Percentiles rank a stretch among this genome's conserved stretches.
phyloP scores from a whole-genome alignment of 2,113 vertebrate species.

The Paedocypris sp. region DNA sequence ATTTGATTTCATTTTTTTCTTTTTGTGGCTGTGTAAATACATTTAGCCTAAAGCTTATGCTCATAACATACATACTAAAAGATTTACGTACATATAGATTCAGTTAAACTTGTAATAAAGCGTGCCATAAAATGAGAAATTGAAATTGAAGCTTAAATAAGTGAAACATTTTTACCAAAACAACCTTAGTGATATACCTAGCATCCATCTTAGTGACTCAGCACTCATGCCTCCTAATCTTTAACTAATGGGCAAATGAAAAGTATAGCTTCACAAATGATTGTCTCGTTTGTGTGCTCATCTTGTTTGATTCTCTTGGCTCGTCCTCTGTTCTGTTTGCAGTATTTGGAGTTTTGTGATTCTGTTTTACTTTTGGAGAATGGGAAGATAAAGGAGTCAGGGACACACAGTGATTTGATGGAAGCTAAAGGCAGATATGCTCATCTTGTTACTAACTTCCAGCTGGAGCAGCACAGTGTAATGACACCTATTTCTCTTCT shows the following conservation, averaged over 20 bases:
- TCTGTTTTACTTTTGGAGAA: slow-evolving; percentile 68
- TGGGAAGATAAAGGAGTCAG: slow-evolving; percentile 63
- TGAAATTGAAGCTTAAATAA: too few relatives aligned
- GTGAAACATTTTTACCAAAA: too few relatives aligned
- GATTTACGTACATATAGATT: too few relatives aligned
- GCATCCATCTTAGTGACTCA: neutral
- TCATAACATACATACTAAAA: too few relatives aligned
- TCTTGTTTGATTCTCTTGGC: neutral
- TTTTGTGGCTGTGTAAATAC: too few relatives aligned
- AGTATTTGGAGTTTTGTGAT: slow-evolving; percentile 78
- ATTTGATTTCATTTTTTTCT: neutral
- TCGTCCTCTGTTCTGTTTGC: neutral
- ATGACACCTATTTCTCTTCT: neutral
- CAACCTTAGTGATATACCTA: too few relatives aligned
- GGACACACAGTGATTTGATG: slow-evolving; percentile 62
- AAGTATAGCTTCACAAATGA: neutral
- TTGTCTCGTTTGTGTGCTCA: neutral
- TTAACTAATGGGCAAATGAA: neutral
- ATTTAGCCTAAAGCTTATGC: too few relatives aligned
- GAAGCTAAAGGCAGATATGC: slow-evolving; percentile 54
- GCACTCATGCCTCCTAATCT: slow-evolving; percentile 2
- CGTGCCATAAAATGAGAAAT: too few relatives aligned
- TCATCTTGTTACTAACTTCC: slow-evolving; percentile 62
- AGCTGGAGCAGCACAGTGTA: slow-evolving; percentile 58
- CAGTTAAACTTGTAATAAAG: too few relatives aligned